Conservation (phyloP, 2,797 vertebrate genomes). For the Sardinella longiceps region DNA sequence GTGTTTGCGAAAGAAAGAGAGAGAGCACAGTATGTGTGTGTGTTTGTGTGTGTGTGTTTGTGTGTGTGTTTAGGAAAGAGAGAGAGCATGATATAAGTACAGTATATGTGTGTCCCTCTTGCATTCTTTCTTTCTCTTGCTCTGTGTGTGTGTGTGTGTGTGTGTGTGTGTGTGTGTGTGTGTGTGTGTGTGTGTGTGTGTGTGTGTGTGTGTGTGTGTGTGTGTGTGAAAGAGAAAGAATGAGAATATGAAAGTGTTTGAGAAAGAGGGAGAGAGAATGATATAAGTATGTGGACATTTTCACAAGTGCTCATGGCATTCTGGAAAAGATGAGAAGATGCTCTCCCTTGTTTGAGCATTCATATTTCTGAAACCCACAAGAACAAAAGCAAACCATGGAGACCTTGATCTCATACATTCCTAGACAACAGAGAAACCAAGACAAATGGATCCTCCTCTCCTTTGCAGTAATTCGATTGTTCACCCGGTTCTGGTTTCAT, state of each 20-base stretch:
- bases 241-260: too few relatives aligned
- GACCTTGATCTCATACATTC: background rate
- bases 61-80: too few relatives aligned
- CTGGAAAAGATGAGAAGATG: background rate
- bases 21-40: too few relatives aligned
- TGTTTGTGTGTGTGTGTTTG: background rate
- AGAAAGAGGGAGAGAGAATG: background rate
- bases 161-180: background rate
- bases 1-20: too few relatives aligned
- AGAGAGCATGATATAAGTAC: too few relatives aligned
- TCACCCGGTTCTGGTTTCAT: background rate
- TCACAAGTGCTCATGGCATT: background rate
- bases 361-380: background rate
- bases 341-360: background rate
- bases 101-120: too few relatives aligned
- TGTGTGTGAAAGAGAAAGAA: background rate
- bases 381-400: background rate
- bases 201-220: background rate
- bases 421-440: background rate
- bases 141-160: background rate
- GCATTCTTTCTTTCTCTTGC: too few relatives aligned
- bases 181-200: background rate
- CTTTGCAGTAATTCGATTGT: background rate
- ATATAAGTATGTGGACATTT: background rate
- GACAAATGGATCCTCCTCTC: background rate